Evolutionary conservation across 2,797 vertebrate genomes (phyloP).

Genomic region (Sebastes cheni): DNA sequence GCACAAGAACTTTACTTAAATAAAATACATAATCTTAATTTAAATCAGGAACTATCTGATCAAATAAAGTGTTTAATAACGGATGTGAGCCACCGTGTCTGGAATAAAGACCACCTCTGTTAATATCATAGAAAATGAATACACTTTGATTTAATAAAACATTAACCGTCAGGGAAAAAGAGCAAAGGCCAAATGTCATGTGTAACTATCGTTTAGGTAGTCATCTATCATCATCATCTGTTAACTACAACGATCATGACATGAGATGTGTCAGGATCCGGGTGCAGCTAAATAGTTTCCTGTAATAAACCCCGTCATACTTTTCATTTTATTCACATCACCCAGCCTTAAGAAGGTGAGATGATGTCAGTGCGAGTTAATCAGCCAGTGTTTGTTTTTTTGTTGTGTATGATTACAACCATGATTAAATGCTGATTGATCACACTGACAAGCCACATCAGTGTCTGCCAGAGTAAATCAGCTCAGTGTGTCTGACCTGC

Average conservation of each 20-base stretch:
- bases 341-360: background rate
- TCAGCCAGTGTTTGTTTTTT: constrained; percentile 44
- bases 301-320: background rate
- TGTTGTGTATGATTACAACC: constrained; percentile 40
- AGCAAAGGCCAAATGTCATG: background rate
- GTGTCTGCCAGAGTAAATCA: constrained; percentile 55
- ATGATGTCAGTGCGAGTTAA: background rate
- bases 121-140: background rate
- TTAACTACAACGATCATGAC: background rate
- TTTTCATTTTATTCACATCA: background rate
- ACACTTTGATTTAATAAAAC: background rate
- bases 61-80: background rate
- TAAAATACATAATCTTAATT: no score
- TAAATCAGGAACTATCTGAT: no score
- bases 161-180: background rate
- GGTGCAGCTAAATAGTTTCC: background rate
- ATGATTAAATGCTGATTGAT: constrained; percentile 72
- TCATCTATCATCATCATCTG: background rate
- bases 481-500: constrained; percentile 27
- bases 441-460: constrained; percentile 61
- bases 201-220: background rate
- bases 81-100: background rate
- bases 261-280: background rate
- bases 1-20: no score
- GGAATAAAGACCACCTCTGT: background rate